These are phyloP conservation scores for Lepus timidus DNA, from an alignment of 2,113 vertebrate species.

Conservation along the genomic window DNA sequence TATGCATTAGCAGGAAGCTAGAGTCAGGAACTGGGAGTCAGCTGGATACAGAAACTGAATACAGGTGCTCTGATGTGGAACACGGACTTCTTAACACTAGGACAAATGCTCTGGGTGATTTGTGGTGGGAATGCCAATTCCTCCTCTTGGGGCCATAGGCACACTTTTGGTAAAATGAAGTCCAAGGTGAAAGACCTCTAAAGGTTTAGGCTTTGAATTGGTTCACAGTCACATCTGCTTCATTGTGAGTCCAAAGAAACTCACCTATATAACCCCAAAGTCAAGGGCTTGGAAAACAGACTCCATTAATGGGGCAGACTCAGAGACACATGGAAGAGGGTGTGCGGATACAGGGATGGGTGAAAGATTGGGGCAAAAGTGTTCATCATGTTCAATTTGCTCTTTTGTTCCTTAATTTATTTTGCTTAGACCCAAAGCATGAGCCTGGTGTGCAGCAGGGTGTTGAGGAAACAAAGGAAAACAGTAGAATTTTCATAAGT, in stretches of 20 bases:
- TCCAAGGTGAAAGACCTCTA: neutral
- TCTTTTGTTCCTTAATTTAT: conserved; percentile 23
- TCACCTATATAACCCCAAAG: neutral
- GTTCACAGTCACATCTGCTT: neutral
- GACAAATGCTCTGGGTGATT: neutral
- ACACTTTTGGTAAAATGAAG: too few relatives aligned
- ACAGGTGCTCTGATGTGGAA: too few relatives aligned
- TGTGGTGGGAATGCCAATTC: neutral
- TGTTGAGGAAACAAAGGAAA: neutral
- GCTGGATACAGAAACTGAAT: too few relatives aligned
- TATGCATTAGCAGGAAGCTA: too few relatives aligned
- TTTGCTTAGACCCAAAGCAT: neutral
- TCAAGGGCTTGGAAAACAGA: neutral
- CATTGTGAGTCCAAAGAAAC: neutral
- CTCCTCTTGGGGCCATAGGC: neutral
- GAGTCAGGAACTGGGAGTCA: too few relatives aligned
- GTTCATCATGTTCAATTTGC: neutral
- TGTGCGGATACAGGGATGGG: neutral
- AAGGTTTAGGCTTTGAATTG: neutral
- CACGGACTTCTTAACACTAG: too few relatives aligned
- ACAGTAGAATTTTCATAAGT: neutral
- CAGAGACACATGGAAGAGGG: neutral
- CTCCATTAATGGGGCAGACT: neutral
- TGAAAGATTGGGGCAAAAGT: neutral
- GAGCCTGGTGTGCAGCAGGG: neutral